Conservation (phyloP, 2,113 vertebrate genomes). For the Macrotus californicus region DNA sequence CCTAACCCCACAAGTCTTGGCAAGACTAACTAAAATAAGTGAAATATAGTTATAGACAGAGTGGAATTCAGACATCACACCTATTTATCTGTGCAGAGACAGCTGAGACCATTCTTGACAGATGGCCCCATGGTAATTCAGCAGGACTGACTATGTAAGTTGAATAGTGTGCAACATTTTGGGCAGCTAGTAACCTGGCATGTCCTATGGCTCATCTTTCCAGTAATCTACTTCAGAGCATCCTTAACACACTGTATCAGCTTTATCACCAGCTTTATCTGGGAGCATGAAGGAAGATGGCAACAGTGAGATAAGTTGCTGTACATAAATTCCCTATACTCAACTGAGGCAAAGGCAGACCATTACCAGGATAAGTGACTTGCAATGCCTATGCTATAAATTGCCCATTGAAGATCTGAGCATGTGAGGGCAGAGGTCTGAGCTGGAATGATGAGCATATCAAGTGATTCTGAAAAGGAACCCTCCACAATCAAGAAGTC, state of each 20-base stretch:
- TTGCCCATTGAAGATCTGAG: background rate
- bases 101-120: slow-evolving; percentile 2
- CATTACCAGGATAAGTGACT: slow-evolving; percentile 38
- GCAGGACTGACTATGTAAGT: slow-evolving; percentile 1
- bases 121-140: background rate
- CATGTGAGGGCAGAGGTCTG: background rate
- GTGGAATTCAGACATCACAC: background rate
- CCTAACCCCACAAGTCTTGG: background rate
- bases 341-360: background rate
- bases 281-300: background rate
- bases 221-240: background rate
- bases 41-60: slow-evolving; percentile 16
- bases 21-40: slow-evolving; percentile 48
- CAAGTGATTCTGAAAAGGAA: background rate
- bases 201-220: background rate
- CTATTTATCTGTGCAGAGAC: slow-evolving; percentile 41
- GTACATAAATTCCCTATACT: slow-evolving; percentile 9
- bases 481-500: background rate
- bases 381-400: background rate
- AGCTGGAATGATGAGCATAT: background rate
- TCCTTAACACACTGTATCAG: background rate
- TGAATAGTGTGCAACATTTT: slow-evolving; percentile 47
- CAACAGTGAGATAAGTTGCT: background rate
- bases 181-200: background rate
- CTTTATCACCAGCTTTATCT: slow-evolving; percentile 1